Percentiles rank a stretch among this genome's conserved stretches.
Conservation (phyloP, 2,113 vertebrate genomes). For the Gnathonemus longibarbis region DNA sequence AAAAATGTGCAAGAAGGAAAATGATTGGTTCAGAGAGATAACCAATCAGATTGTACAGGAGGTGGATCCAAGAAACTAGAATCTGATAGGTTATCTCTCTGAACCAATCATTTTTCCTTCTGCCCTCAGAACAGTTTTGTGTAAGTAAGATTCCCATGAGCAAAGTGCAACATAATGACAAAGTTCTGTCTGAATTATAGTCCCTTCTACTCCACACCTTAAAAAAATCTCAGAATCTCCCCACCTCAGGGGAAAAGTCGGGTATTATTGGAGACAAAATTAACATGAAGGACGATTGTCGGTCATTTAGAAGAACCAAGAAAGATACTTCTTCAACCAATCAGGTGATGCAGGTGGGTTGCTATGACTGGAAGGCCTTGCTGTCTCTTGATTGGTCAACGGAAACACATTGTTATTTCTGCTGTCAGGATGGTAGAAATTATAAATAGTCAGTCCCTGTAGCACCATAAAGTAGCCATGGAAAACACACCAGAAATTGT, state of each 20-base stretch:
- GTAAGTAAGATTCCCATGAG: too few relatives aligned
- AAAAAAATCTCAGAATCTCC: neutral
- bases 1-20: too few relatives aligned
- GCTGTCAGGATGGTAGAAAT: neutral
- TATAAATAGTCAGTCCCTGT: neutral
- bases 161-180: neutral
- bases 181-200: neutral
- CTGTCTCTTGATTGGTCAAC: neutral
- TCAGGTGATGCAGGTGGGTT: neutral
- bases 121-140: too few relatives aligned
- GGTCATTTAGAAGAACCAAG: neutral
- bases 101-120: too few relatives aligned
- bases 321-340: neutral
- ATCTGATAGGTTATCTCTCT: too few relatives aligned
- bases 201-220: neutral
- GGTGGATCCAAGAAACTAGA: too few relatives aligned
- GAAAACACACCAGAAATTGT: neutral
- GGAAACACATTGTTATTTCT: neutral
- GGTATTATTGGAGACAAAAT: neutral
- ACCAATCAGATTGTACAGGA: too few relatives aligned
- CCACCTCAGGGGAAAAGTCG: neutral
- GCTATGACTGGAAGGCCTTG: neutral
- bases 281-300: neutral
- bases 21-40: too few relatives aligned
- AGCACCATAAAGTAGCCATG: neutral